Conservation (phyloP, 1,140 invertebrate genomes). For the Trichonephila inaurata region DNA sequence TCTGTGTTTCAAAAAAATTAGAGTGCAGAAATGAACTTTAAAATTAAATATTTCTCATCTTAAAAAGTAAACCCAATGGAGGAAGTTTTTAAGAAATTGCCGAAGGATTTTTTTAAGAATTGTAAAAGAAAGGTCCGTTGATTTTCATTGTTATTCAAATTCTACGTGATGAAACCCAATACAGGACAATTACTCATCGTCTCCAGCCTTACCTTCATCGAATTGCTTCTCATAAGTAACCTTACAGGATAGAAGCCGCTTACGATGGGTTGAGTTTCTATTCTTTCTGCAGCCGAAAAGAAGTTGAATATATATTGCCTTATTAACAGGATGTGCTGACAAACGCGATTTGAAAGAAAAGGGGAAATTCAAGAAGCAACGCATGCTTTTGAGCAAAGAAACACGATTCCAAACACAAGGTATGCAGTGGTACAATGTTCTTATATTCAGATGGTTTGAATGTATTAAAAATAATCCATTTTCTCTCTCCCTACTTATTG, state of each 20-base stretch:
- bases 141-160: background rate
- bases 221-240: background rate
- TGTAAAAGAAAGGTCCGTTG: background rate
- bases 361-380: background rate
- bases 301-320: background rate
- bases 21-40: too few species aligned
- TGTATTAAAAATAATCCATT: background rate
- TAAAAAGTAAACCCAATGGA: too few species aligned
- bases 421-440: background rate
- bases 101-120: too few species aligned
- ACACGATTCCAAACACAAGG: background rate
- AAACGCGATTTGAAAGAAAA: background rate
- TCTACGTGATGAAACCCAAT: background rate
- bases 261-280: background rate
- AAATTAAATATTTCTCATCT: too few species aligned
- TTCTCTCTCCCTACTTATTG: background rate
- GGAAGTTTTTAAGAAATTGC: too few species aligned
- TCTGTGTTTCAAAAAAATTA: too few species aligned
- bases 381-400: background rate
- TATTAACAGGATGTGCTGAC: too few species aligned
- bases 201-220: background rate
- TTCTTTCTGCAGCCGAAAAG: background rate
- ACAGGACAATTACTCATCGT: background rate
- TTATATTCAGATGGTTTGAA: background rate
- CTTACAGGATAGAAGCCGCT: too few species aligned